Base-by-base conservation (phyloP, 2,888 invertebrate species). In the Hyposoter dolosus region DNA sequence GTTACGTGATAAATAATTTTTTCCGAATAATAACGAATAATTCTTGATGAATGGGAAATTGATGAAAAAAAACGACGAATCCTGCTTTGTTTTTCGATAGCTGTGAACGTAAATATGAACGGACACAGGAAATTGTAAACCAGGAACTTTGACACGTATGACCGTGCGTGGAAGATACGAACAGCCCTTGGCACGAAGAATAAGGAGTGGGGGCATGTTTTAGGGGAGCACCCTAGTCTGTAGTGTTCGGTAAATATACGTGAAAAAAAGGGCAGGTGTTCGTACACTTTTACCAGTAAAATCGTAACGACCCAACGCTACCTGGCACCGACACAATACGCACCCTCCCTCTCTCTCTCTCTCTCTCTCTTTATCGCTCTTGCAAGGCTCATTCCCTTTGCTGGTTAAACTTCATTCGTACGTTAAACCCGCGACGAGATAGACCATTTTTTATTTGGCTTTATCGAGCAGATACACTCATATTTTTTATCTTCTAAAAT, bases 231-330 rank as follows among this genome's bases (percentile, higher is more conserved):
- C 72, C 71, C 72, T 74, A 45, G 28, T 23, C 47, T 28, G 23
- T 45, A 45, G 19, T 23, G 75, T 15, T 23, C 10, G 45, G 10
- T 56, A 23, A 45, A 65, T 65, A 69, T 56, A 19, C 40, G 63
- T 71, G 1, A 35, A 75, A 28, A 40, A 47, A 83, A 79, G 76
- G 71, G 76, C 83, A 85, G 85, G 84, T 84, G 85, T 83, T 72
- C 17, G 43, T 45, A 72, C 63, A 66, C 66, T 56, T 68, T 76
- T 53, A 76, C 50, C 56, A 71, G 28, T 43, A 76, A 68, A 45
- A 60, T 40, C 40, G 40, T 72, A 85, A 76, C 85, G 83, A 85
- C 83, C 85, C 47, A 50, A 65, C 80, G 65, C 72, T 82, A 79
- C 72, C 85, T 83, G 72, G 75, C 82, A 53, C 50, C n/a, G 50